Conservation (phyloP, 2,888 invertebrate species). For the Heliconius erato region DNA sequence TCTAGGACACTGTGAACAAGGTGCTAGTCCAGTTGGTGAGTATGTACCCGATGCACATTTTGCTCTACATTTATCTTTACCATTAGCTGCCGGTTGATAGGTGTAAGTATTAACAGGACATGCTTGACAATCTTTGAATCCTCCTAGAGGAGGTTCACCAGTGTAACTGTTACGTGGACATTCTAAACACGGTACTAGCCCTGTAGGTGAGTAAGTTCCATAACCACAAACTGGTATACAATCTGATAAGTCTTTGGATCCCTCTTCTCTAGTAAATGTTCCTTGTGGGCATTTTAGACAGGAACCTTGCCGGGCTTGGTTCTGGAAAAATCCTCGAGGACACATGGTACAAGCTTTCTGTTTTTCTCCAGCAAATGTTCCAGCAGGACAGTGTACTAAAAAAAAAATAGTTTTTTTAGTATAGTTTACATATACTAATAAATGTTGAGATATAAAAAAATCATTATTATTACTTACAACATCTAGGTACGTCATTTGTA, state of each 20-base stretch:
- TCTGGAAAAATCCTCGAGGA: slow-evolving; percentile 97
- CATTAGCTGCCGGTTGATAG: slow-evolving; percentile 95
- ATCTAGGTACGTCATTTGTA: slow-evolving; percentile 95
- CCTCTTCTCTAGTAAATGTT: slow-evolving; percentile 96
- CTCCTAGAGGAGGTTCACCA: slow-evolving; percentile 94
- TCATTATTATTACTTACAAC: slow-evolving; percentile 88
- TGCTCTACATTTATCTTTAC: slow-evolving; percentile 92
- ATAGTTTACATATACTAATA: not conserved
- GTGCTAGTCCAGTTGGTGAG: slow-evolving; percentile 96
- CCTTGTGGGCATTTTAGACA: slow-evolving; percentile 97
- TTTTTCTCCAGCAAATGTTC: slow-evolving; percentile 96
- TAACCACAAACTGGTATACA: slow-evolving; percentile 98
- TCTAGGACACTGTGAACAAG: slow-evolving; percentile 96
- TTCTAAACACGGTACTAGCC: slow-evolving; percentile 96
- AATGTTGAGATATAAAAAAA: not conserved
- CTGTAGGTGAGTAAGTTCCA: slow-evolving; percentile 98
- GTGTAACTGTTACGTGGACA: slow-evolving; percentile 97
- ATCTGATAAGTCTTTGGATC: slow-evolving; percentile 93
- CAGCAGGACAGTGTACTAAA: slow-evolving; percentile 97
- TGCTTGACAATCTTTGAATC: slow-evolving; percentile 96
- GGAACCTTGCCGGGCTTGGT: slow-evolving; percentile 94
- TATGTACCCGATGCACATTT: slow-evolving; percentile 96
- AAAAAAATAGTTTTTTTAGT: not conserved
- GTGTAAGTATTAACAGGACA: slow-evolving; percentile 96
- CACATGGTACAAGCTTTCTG: slow-evolving; percentile 97